Evolutionary conservation across 2,113 vertebrate genomes (phyloP).

Genomic region (Blennius ocellaris): DNA sequence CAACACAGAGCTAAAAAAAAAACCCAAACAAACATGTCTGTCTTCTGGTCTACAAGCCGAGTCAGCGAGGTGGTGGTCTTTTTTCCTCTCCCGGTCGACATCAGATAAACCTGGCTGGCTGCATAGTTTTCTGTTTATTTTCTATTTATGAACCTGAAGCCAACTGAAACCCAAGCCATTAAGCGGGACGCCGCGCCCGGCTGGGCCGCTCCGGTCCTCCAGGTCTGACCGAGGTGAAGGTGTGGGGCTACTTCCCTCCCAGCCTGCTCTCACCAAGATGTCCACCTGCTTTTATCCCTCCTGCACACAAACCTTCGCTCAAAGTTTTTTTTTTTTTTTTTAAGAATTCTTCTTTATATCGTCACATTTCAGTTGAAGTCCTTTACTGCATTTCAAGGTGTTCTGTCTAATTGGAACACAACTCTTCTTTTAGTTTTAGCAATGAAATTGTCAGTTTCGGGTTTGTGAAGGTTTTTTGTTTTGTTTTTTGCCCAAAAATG

Average conservation of each 20-base stretch:
- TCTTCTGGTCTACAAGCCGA: conserved; percentile 12
- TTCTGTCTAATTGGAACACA: not conserved
- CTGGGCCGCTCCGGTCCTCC: not conserved
- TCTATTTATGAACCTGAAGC: conserved; percentile 36
- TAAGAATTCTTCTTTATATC: not conserved
- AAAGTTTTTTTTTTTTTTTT: no score
- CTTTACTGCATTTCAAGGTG: not conserved
- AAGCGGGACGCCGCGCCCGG: conserved; percentile 5
- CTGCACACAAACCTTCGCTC: no score
- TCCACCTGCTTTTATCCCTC: no score
- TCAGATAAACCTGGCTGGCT: conserved; percentile 1
- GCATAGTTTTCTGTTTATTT: not conserved
- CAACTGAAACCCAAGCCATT: conserved; percentile 48
- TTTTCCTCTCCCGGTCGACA: not conserved
- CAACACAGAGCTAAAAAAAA: not conserved
- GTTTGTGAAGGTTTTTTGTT: no score
- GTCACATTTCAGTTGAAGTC: not conserved
- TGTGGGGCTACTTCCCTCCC: not conserved
- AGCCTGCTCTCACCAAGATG: no score
- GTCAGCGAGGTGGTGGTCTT: conserved; percentile 13
- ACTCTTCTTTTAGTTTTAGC: not conserved
- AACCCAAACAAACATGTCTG: not conserved
- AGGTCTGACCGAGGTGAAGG: conserved; percentile 9
- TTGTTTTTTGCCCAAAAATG: no score
- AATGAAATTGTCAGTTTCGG: not conserved